Evolutionary conservation across 2,888 invertebrate species (phyloP), one percentile per base, ranked within the genome.

Genomic region (Erebia aethiops): DNA sequence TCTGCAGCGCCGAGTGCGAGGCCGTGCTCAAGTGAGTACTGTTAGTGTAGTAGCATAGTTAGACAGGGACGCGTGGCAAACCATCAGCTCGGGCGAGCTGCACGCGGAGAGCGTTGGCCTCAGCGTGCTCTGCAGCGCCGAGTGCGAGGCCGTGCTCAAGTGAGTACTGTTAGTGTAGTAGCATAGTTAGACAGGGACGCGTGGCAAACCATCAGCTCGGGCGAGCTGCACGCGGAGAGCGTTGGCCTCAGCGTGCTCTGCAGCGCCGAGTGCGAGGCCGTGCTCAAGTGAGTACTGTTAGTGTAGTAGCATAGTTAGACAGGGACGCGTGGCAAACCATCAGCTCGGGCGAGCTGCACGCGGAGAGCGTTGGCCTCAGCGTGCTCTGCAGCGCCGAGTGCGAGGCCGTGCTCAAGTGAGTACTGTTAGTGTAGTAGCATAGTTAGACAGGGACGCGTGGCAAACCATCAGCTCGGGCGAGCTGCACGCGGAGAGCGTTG

Each of bases 211-310:
- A 75, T 88, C 58, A 79, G 79, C 54, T 83, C 89, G 0, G 90
- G 87, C 14, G 89, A 89, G 67, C 71, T 92, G 57, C 21, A 63
- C 0, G 71, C 85, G 0, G 91, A 92, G 75, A 77, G 76, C 7
- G 74, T 90, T n/a, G 87, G 87, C 14, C 76, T 77, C 52, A 88
- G 85, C 74, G 86, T 92, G 14, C 72, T 90, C 1, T 88, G 87
- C 76, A 77, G 78, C 58, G 74, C 80, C 0, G 84, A 87, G 26
- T 75, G 79, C n/a, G n/a, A n/a, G n/a, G n/a, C n/a, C n/a, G n/a
- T n/a, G n/a, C n/a, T n/a, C n/a, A n/a, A 92, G 92, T 92, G 77
- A 77, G 82, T 79, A 9, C 26, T 4, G 26, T 4, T 3, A 26
- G 26, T 4, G 26, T 3, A 26, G 26, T 26, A 26, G 26, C 26